Evolutionary conservation across 37 sponge, comb jelly and placozoan species (phyloP).

Genomic region (Chondrosia reniformis): DNA sequence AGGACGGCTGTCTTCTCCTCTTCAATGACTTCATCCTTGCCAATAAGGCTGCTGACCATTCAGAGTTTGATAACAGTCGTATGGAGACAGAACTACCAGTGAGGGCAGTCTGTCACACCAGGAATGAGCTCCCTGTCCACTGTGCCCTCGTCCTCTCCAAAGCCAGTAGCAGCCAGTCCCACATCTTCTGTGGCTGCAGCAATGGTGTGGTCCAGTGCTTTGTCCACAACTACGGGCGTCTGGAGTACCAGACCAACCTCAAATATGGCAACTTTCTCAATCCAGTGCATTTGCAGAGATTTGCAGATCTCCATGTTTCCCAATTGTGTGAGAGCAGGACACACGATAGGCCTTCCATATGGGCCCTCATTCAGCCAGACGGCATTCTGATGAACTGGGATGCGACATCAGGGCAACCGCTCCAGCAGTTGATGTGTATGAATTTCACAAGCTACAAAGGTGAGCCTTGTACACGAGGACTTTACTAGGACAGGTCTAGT

Average conservation of each 20-base stretch:
- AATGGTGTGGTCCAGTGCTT: slow-evolving; percentile 38
- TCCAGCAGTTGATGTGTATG: slow-evolving; percentile 19
- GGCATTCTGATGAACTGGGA: slow-evolving; percentile 60
- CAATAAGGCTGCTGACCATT: slow-evolving; percentile 37
- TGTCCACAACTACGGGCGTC: slow-evolving; percentile 11
- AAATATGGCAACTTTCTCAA: slow-evolving; percentile 24
- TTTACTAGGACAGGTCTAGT: not conserved
- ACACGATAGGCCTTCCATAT: slow-evolving; percentile 17
- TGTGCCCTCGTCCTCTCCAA: not conserved
- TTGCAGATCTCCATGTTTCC: slow-evolving; percentile 12
- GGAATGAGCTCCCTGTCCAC: slow-evolving; percentile 28
- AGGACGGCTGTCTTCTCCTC: slow-evolving; percentile 59
- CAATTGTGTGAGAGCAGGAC: slow-evolving; percentile 4
- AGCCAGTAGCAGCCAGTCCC: not conserved
- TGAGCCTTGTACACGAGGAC: too few relatives aligned
- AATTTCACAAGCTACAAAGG: slow-evolving; percentile 36
- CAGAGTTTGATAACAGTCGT: slow-evolving; percentile 39
- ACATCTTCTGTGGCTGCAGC: slow-evolving; percentile 46
- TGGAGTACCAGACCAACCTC: slow-evolving; percentile 29
- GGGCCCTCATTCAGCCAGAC: slow-evolving; percentile 45
- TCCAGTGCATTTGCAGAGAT: slow-evolving; percentile 10
- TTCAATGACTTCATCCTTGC: slow-evolving; percentile 49
- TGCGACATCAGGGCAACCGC: slow-evolving; percentile 11
- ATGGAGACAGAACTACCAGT: slow-evolving; percentile 58
- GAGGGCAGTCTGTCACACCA: slow-evolving; percentile 38